phyloP scores from a whole-genome alignment of 2,113 vertebrate species.

The Centropus bengalensis region DNA sequence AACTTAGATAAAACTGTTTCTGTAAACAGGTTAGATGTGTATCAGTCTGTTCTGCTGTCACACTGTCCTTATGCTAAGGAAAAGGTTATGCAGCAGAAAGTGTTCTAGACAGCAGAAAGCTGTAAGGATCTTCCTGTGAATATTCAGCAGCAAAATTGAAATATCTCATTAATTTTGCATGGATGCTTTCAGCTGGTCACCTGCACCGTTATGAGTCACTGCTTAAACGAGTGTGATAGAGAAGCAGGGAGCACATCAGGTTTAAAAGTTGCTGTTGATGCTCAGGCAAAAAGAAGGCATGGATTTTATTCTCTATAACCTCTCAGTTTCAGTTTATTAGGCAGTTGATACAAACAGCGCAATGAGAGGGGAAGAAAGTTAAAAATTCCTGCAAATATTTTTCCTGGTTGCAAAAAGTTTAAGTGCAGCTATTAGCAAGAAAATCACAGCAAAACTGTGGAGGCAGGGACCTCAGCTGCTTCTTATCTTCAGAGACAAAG shows the following conservation, averaged over 20 bases:
- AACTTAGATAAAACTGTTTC: neutral
- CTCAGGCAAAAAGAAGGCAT: neutral
- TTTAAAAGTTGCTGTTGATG: neutral
- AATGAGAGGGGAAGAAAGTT: neutral
- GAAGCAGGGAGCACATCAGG: neutral
- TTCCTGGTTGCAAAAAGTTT: neutral
- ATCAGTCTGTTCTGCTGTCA: neutral
- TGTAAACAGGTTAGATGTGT: neutral
- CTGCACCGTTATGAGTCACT: neutral
- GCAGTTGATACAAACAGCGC: neutral
- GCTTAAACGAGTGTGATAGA: too few relatives aligned
- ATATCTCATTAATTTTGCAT: neutral
- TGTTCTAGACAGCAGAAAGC: neutral
- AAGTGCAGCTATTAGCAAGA: neutral
- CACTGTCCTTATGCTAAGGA: fast-evolving
- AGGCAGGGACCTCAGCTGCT: neutral
- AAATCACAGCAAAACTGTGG: neutral
- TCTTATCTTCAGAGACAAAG: neutral
- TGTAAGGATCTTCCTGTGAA: neutral
- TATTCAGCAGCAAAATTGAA: neutral
- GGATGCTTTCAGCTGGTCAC: neutral
- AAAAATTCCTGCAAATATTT: neutral
- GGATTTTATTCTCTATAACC: neutral
- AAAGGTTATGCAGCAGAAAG: neutral
- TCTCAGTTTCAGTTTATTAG: neutral